Evolutionary conservation across 2,888 invertebrate genomes (phyloP).

Genomic region (Ormyrus nitidulus): DNA sequence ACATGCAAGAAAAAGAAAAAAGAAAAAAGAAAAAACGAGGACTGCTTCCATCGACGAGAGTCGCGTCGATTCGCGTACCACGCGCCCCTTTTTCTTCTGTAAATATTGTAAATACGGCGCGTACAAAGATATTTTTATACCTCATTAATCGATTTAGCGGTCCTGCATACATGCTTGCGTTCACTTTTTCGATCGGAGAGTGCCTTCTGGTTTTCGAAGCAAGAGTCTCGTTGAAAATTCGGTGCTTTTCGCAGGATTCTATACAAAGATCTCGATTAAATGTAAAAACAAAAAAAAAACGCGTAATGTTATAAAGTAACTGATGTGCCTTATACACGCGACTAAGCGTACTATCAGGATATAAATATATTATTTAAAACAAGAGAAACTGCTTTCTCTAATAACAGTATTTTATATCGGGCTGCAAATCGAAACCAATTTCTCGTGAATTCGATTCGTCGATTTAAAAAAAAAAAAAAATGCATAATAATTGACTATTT

Average conservation of each 20-base stretch:
- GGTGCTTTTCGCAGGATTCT: slow-evolving; percentile 38
- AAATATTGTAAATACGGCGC: slow-evolving; percentile 59
- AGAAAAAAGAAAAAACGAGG: background rate
- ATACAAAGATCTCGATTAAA: slow-evolving; percentile 33
- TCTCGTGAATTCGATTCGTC: slow-evolving; percentile 5
- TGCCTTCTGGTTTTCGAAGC: too few relatives aligned
- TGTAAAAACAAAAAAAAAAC: background rate
- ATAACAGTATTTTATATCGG: slow-evolving; percentile 52
- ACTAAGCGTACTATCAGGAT: slow-evolving; percentile 14
- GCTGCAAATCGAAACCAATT: slow-evolving; percentile 37
- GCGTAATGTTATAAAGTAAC: slow-evolving; percentile 33
- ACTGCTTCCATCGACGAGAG: slow-evolving; percentile 26
- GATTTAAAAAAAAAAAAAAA: background rate
- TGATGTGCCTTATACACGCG: slow-evolving; percentile 55
- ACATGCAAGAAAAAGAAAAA: too few relatives aligned
- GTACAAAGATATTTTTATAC: slow-evolving; percentile 56
- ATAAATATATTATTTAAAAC: slow-evolving; percentile 5
- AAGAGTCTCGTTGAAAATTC: background rate
- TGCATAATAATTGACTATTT: too few relatives aligned
- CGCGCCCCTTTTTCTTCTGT: slow-evolving; percentile 45
- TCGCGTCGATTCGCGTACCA: background rate
- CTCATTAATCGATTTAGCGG: slow-evolving; percentile 47
- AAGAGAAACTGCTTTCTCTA: slow-evolving; percentile 41
- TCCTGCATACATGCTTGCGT: background rate
- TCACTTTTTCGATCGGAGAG: too few relatives aligned